These are phyloP conservation scores for Phanerotoma sp. DNA, from an alignment of 2,888 invertebrate species.

Conservation along the genomic window DNA sequence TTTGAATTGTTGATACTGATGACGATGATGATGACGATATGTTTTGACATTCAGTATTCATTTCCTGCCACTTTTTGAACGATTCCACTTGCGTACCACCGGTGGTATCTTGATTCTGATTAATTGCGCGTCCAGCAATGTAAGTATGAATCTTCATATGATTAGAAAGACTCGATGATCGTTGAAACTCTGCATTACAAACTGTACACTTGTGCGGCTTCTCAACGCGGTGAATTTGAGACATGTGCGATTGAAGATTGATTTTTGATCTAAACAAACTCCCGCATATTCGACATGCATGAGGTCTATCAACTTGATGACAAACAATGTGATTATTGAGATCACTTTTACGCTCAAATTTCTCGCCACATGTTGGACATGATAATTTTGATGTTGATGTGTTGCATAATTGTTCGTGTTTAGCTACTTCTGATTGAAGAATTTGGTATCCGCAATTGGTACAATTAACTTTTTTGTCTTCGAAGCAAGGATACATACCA, in stretches of 20 bases:
- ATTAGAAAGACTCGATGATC: slow-evolving; percentile 59
- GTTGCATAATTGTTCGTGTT: slow-evolving; percentile 45
- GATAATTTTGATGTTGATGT: slow-evolving; percentile 36
- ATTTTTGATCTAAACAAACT: slow-evolving; percentile 53
- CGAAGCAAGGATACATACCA: slow-evolving; percentile 53
- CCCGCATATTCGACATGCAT: slow-evolving; percentile 56
- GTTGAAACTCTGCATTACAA: slow-evolving; percentile 57
- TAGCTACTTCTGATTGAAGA: slow-evolving; percentile 42
- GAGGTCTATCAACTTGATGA: slow-evolving; percentile 58
- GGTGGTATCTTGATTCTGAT: slow-evolving; percentile 38
- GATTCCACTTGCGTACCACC: slow-evolving; percentile 33
- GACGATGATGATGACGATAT: slow-evolving; percentile 30
- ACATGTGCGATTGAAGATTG: slow-evolving; percentile 52
- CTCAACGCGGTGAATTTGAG: slow-evolving; percentile 45
- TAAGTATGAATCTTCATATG: slow-evolving; percentile 61
- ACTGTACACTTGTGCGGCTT: slow-evolving; percentile 55
- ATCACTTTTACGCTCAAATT: slow-evolving; percentile 57
- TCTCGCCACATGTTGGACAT: slow-evolving; percentile 51
- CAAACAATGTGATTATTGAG: slow-evolving; percentile 59
- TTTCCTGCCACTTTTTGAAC: slow-evolving; percentile 42
- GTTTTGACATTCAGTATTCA: slow-evolving; percentile 35
- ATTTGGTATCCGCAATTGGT: slow-evolving; percentile 33
- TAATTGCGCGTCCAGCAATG: slow-evolving; percentile 55
- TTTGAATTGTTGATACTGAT: slow-evolving; percentile 39
- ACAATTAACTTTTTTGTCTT: slow-evolving; percentile 46